Base-by-base conservation (phyloP, 1,140 invertebrate genomes). In the Whitmania pigra region DNA sequence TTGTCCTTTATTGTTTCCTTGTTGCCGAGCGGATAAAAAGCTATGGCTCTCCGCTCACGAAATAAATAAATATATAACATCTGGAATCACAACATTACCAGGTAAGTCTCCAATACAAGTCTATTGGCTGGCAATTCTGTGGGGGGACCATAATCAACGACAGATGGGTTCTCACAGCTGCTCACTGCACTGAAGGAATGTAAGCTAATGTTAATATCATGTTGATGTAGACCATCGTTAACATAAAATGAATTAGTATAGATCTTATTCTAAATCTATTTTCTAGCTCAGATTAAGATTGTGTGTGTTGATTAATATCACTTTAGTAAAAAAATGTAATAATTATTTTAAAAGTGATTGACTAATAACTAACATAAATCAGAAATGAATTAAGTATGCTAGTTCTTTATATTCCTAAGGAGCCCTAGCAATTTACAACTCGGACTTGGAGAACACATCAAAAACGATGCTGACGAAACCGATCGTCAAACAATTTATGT, bases 91-190 rank as follows among this genome's bases (percentile, higher is more conserved):
- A 63, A 25, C 22, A 22, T 15, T 70, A 27, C n/a, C 69, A 70
- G 69, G 69, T 70, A 25, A 49, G 31, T 49, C 17, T 70, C 18
- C 31, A 53, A 54, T 6, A 18, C 0, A 53, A 49, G 43, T 53
- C 69, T 2, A 11, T 11, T 31, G 54, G 57, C 22, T 11, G 53
- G 17, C 75, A 75, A 3, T 90, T 91, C 2, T 94, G 92, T 78
- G 92, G 93, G 1, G 93, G 91, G 5, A 90, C 91, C 0, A 82
- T 95, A n/a, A 84, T 94, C 69, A 92, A 90, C 73, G 89, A 93
- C 76, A 84, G 89, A 82, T 93, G 91, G 91, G 89, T 94, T 2
- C 87, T 94, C 36, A 79, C 78, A 0, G 79, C 79, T 20, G 81
- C 81, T 53, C 81, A 82, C 74, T 82, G 81, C 72, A 75, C 79